phyloP scores from a whole-genome alignment of 2,888 invertebrate species.

The Diarsia brunnea region DNA sequence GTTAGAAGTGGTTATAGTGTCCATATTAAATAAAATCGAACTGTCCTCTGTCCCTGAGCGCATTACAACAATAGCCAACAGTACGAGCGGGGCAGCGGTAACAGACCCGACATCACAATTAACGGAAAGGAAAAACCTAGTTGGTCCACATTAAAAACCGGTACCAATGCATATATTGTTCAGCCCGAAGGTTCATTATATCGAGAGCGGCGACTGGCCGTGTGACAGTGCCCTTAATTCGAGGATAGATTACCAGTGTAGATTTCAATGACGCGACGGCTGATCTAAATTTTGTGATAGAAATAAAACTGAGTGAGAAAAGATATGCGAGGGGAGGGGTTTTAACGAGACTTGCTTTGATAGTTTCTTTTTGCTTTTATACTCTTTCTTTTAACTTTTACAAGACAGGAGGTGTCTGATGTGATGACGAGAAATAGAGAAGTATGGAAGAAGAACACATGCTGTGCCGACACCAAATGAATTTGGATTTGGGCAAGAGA shows the following conservation, averaged over 20 bases:
- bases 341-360: background rate
- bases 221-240: slow-evolving; percentile 61
- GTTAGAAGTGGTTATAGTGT: slow-evolving; percentile 19
- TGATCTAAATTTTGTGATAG: slow-evolving; percentile 36
- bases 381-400: background rate
- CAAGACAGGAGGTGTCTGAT: no score
- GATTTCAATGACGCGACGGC: slow-evolving; percentile 46
- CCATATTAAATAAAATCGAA: slow-evolving; percentile 30
- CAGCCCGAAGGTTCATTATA: slow-evolving; percentile 59
- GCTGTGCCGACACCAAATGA: no score
- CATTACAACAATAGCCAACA: slow-evolving; percentile 57
- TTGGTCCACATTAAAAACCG: slow-evolving; percentile 68
- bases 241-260: slow-evolving; percentile 57
- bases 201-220: slow-evolving; percentile 46
- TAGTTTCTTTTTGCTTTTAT: background rate
- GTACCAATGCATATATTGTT: slow-evolving; percentile 64
- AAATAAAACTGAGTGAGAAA: background rate
- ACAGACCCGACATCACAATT: slow-evolving; percentile 77
- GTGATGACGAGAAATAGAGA: no score
- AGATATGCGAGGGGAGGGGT: background rate
- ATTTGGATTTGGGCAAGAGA: no score
- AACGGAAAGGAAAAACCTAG: slow-evolving; percentile 80
- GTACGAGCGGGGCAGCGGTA: slow-evolving; percentile 27
- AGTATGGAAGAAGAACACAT: no score
- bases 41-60: slow-evolving; percentile 55